Conservation (phyloP, 2,888 invertebrate species). For the Sicus ferrugineus region DNA sequence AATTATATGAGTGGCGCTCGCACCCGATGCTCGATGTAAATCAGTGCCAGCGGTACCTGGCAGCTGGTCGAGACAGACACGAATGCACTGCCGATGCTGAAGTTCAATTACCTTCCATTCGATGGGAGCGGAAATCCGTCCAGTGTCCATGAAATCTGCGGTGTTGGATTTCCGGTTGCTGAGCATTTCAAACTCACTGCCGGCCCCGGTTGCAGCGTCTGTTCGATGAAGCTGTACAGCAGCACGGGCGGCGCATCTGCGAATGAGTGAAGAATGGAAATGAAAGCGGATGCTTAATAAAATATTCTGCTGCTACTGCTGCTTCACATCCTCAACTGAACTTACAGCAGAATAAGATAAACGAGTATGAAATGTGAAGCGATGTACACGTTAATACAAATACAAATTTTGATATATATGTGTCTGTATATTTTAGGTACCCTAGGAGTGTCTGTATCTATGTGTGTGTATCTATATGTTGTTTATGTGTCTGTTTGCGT, state of each 20-base stretch:
- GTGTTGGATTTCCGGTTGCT: conserved; percentile 80
- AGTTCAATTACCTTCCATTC: conserved; percentile 66
- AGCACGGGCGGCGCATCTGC: conserved; percentile 80
- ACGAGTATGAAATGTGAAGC: no score
- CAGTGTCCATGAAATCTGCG: conserved; percentile 79
- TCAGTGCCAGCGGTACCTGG: background rate
- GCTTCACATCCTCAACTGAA: background rate
- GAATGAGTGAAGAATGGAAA: conserved; percentile 35
- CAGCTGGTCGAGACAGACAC: background rate
- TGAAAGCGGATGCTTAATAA: conserved; percentile 25
- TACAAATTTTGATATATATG: background rate
- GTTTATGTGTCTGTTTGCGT: background rate
- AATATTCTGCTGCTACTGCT: conserved; percentile 12
- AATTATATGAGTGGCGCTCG: no score
- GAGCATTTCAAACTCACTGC: conserved; percentile 81
- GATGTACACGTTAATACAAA: background rate
- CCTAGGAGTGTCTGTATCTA: background rate
- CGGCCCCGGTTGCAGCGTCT: conserved; percentile 80
- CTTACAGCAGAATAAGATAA: background rate
- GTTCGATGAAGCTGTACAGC: conserved; percentile 79
- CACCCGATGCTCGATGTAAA: no score
- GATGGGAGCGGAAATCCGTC: conserved; percentile 78
- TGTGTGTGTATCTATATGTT: conserved; percentile 6
- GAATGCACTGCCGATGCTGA: conserved; percentile 50
- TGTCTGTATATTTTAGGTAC: background rate